Percentiles rank a stretch among this genome's conserved stretches.
phyloP scores from a whole-genome alignment of 2,888 invertebrate genomes.

The Lepetodrilus schrolli region DNA sequence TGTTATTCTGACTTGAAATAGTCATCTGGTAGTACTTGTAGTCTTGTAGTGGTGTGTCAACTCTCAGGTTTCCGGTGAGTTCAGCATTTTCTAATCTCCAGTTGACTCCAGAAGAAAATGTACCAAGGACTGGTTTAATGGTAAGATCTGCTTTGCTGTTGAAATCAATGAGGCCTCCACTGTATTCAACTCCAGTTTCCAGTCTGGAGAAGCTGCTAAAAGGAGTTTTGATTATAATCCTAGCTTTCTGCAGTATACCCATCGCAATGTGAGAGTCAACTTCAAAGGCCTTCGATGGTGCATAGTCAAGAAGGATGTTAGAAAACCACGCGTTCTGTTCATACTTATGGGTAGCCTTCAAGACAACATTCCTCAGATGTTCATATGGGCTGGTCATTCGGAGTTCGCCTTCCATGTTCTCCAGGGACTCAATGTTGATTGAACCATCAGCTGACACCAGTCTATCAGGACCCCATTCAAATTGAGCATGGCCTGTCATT shows the following conservation, averaged over 20 bases:
- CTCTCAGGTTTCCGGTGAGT: constrained; percentile 40
- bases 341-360: constrained; percentile 36
- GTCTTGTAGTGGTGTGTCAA: constrained; percentile 47
- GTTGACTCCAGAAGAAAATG: constrained; percentile 35
- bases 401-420: constrained; percentile 36
- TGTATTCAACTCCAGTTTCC: constrained; percentile 34
- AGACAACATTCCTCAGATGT: constrained; percentile 29
- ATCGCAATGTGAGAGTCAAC: constrained; percentile 5
- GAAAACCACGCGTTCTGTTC: constrained; percentile 35
- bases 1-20: constrained; percentile 33
- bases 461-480: constrained; percentile 39
- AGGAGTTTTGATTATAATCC: constrained; percentile 38
- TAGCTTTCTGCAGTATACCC: constrained; percentile 16
- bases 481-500: constrained; percentile 40
- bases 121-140: constrained; percentile 40
- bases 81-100: constrained; percentile 34
- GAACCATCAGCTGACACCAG: constrained; percentile 47
- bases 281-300: constrained; percentile 28
- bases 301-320: constrained; percentile 36
- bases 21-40: constrained; percentile 43
- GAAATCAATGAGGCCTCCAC: constrained; percentile 24
- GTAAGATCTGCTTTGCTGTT: constrained; percentile 43
- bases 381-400: constrained; percentile 41
- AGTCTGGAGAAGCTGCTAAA: constrained; percentile 24
- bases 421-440: constrained; percentile 30